Percentiles rank a stretch among this genome's conserved stretches.
phyloP scores from a whole-genome alignment of 1,140 invertebrate genomes.

The Stratiolaelaps scimitus region DNA sequence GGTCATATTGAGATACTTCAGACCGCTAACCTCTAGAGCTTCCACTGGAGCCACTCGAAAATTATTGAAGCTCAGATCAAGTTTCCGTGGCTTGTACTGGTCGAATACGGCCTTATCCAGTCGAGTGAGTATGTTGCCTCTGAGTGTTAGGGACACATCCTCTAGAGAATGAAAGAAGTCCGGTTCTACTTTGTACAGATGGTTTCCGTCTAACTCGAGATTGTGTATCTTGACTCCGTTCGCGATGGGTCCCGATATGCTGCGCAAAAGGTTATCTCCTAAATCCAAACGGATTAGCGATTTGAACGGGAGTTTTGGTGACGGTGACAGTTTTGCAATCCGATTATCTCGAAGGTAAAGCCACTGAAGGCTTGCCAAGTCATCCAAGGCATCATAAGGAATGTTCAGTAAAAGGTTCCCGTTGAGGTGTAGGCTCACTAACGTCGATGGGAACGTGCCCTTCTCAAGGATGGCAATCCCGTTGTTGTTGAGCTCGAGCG shows the following conservation, averaged over 20 bases:
- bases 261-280: constrained; percentile 6
- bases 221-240: constrained; percentile 5
- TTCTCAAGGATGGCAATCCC: not conserved
- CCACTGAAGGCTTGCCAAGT: constrained; percentile 1
- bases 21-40: constrained; percentile 7
- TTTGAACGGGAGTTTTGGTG: not conserved
- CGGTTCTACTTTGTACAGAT: constrained; percentile 16
- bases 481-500: constrained; percentile 24
- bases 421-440: constrained; percentile 9
- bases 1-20: not conserved
- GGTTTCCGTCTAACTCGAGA: constrained; percentile 10
- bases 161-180: not conserved
- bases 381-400: constrained; percentile 2
- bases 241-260: constrained; percentile 1
- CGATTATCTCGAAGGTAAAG: constrained; percentile 9
- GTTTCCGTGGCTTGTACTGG: constrained; percentile 3
- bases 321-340: not conserved
- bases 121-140: not conserved
- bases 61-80: constrained; percentile 20
- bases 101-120: not conserved
- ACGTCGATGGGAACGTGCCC: constrained; percentile 3
- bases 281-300: constrained; percentile 6
- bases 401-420: constrained; percentile 6
- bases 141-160: not conserved
- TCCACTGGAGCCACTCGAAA: not conserved